phyloP scores from a whole-genome alignment of 1,140 invertebrate species.

The Heterodera carotae region DNA sequence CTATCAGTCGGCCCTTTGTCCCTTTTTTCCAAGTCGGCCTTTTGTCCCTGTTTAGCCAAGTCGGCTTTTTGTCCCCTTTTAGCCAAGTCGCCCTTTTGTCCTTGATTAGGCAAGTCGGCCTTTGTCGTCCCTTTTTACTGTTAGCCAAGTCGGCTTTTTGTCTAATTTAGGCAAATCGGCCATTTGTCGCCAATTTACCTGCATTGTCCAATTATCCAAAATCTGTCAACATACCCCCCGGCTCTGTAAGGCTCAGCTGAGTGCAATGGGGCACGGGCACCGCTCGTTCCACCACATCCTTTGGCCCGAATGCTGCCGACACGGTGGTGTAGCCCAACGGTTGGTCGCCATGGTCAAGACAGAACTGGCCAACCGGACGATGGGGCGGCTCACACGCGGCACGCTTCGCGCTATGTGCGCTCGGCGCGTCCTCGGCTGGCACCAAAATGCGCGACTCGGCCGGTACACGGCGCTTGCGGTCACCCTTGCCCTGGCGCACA shows the following conservation, averaged over 20 bases:
- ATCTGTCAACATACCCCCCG: neutral
- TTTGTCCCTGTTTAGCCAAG: neutral
- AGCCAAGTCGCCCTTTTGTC: too few relatives aligned
- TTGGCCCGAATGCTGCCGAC: neutral
- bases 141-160: too few relatives aligned
- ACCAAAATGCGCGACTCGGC: conserved; percentile 18
- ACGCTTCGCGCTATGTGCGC: conserved; percentile 13
- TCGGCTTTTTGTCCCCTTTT: too few relatives aligned
- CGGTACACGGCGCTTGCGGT: conserved; percentile 26
- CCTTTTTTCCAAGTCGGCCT: too few relatives aligned
- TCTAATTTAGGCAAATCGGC: too few relatives aligned
- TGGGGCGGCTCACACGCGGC: neutral
- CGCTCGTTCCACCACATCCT: neutral
- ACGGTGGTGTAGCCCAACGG: neutral
- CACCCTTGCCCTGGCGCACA: conserved; percentile 11
- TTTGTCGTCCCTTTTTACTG: too few relatives aligned
- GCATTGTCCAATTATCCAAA: too few relatives aligned
- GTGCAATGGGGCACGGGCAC: neutral
- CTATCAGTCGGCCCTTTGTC: too few relatives aligned
- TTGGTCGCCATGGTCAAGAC: neutral
- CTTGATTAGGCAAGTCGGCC: too few relatives aligned
- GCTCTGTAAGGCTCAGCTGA: neutral
- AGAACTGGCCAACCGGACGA: neutral
- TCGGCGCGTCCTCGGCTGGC: neutral
- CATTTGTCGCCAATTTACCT: too few relatives aligned